Base-by-base conservation (phyloP, 2,797 vertebrate genomes). In the Apogon hyalosoma region DNA sequence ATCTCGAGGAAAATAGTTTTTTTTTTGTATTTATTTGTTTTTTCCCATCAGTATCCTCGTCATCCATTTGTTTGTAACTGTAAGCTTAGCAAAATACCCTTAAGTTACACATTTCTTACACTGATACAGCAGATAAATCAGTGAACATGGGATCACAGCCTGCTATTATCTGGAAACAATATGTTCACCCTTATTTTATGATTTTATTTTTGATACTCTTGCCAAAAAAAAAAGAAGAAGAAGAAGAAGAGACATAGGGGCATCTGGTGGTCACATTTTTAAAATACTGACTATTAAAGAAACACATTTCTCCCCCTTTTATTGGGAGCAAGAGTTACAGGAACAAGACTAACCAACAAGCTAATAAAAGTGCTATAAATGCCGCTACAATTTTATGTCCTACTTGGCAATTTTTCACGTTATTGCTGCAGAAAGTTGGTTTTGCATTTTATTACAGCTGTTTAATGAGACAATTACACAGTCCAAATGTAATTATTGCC, bases 261-360 rank as follows among this genome's bases (percentile, higher is more conserved):
- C 82, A 76, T 60, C 80, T 85, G 64, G 65, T 88, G 78, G 78
- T 59, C 52, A 46, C 9, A 57, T 55, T 63, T 36, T 18, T 12
- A 8, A 28, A 11, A 2, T 4, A 15, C 42, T 54, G 49, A 33
- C 8, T 18, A 8, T 3, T 15, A 36, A 49, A 42, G 49, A 15
- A 54, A 14, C 16, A 24, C 11, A 28, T 53, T 64, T 31, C 6
- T 38, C 51, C 13, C n/a, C 15, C 15, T 7, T 19, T 28, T 4
- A 53, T 21, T 0, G 11, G 3, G 1, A 46, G 39, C 3, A 12
- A 1, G 6, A 63, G n/a, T 3, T 40, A n/a, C 2, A 36, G 33
- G 7, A 36, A 36, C 9, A 36, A 36, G 33, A 36, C 28, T 31
- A 31, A 31, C 6, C 2, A 18, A 39, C 14, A 36, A 46, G 45